Conservation (phyloP, 2,113 vertebrate species). For the Anser brachyrhynchus region DNA sequence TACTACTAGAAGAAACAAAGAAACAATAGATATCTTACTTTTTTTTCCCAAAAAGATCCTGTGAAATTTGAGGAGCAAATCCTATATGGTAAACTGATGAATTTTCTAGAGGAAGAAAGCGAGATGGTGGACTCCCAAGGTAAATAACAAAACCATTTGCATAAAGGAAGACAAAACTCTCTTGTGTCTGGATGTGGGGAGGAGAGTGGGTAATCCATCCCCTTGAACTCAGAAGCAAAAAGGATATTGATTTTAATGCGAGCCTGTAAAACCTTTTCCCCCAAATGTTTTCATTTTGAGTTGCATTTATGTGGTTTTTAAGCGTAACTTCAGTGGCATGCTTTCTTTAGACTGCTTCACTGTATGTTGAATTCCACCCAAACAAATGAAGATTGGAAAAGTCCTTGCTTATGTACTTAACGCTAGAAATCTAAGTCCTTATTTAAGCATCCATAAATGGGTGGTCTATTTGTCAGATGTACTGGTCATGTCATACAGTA, state of each 20-base stretch:
- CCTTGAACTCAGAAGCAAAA: conserved; percentile 13
- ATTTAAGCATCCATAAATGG: neutral
- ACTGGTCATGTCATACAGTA: fast-evolving
- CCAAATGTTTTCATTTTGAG: conserved; percentile 37
- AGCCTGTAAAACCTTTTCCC: neutral
- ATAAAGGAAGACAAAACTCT: neutral
- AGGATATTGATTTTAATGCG: neutral
- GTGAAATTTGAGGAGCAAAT: conserved; percentile 72
- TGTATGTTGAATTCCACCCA: neutral
- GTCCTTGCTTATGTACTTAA: neutral
- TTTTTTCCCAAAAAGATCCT: conserved; percentile 56
- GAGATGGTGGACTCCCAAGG: conserved; percentile 76
- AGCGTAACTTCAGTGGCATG: neutral
- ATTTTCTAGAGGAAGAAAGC: conserved; percentile 78
- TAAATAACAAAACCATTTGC: conserved; percentile 56
- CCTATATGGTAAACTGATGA: conserved; percentile 75
- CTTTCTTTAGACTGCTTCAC: neutral
- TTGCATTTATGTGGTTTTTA: conserved; percentile 12
- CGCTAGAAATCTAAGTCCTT: neutral
- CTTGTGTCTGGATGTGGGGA: neutral
- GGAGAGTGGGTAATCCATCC: neutral
- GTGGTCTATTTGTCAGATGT: neutral
- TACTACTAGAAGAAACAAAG: neutral
- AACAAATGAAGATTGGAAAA: neutral
- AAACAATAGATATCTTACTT: neutral